phyloP scores from a whole-genome alignment of 1,140 invertebrate genomes.

The Lepidostoma basale region DNA sequence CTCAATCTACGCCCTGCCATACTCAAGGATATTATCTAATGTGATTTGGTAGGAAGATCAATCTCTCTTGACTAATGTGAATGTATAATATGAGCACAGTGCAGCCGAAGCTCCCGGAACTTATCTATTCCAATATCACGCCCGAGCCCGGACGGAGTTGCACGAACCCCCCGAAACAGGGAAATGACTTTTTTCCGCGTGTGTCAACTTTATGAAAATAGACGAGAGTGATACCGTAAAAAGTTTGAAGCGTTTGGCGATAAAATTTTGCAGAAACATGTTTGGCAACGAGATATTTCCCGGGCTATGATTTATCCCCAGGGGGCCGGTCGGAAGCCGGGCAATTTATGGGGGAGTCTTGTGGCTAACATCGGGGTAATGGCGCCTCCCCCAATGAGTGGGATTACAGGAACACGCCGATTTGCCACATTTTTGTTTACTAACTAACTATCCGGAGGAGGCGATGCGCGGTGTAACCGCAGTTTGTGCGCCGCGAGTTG shows the following conservation, averaged over 20 bases:
- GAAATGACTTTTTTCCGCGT: slow-evolving; percentile 24
- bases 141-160: not conserved
- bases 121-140: no score
- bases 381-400: slow-evolving; percentile 16
- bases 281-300: slow-evolving; percentile 32
- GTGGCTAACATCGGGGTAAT: slow-evolving; percentile 25
- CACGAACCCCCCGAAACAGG: not conserved
- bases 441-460: slow-evolving; percentile 6
- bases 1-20: no score
- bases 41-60: no score
- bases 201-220: slow-evolving; percentile 29
- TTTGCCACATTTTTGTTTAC: slow-evolving; percentile 14
- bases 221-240: slow-evolving; percentile 23
- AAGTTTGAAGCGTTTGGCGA: slow-evolving; percentile 30
- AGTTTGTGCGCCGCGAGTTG: not conserved
- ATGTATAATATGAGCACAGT: no score
- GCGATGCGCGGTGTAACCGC: not conserved
- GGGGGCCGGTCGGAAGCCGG: slow-evolving; percentile 7
- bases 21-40: no score
- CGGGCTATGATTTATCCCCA: slow-evolving; percentile 27
- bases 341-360: slow-evolving; percentile 28
- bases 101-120: no score
- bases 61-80: no score
- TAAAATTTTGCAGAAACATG: slow-evolving; percentile 32
- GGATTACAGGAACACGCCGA: slow-evolving; percentile 25